Percentiles rank a stretch among this genome's conserved stretches.
Conservation (phyloP, 2,888 invertebrate species). For the Lagria hirta region DNA sequence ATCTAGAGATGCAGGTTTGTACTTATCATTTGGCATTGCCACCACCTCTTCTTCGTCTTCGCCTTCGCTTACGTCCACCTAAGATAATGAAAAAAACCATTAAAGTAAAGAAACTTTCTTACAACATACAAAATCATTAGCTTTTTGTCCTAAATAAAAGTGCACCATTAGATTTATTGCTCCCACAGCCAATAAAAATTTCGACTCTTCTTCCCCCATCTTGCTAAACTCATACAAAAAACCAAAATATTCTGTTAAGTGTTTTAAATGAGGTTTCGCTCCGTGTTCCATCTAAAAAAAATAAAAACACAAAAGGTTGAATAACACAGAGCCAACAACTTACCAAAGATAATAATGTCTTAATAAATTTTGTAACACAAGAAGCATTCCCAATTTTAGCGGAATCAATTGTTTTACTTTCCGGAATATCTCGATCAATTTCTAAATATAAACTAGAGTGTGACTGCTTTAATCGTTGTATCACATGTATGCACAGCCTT, state of each 20-base stretch:
- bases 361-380: slow-evolving; percentile 91
- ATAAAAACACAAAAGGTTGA: neutral
- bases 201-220: slow-evolving; percentile 91
- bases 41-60: slow-evolving; percentile 70
- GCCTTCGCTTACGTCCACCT: slow-evolving; percentile 69
- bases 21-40: slow-evolving; percentile 70
- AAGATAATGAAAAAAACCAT: slow-evolving; percentile 18
- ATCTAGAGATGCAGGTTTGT: slow-evolving; percentile 87
- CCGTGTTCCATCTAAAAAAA: slow-evolving; percentile 72
- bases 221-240: slow-evolving; percentile 91
- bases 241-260: slow-evolving; percentile 90
- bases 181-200: slow-evolving; percentile 82
- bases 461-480: slow-evolving; percentile 75
- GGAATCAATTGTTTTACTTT: slow-evolving; percentile 60
- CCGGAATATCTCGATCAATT: slow-evolving; percentile 59
- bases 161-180: slow-evolving; percentile 89
- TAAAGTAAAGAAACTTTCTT: neutral
- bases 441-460: slow-evolving; percentile 65
- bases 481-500: slow-evolving; percentile 90
- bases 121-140: slow-evolving; percentile 66
- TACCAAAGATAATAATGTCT: slow-evolving; percentile 80
- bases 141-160: slow-evolving; percentile 87
- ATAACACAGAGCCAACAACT: slow-evolving; percentile 44
- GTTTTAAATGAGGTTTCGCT: slow-evolving; percentile 81
- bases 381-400: slow-evolving; percentile 70